phyloP scores from a whole-genome alignment of 2,797 vertebrate genomes.

The Acrossocheilus fasciatus region DNA sequence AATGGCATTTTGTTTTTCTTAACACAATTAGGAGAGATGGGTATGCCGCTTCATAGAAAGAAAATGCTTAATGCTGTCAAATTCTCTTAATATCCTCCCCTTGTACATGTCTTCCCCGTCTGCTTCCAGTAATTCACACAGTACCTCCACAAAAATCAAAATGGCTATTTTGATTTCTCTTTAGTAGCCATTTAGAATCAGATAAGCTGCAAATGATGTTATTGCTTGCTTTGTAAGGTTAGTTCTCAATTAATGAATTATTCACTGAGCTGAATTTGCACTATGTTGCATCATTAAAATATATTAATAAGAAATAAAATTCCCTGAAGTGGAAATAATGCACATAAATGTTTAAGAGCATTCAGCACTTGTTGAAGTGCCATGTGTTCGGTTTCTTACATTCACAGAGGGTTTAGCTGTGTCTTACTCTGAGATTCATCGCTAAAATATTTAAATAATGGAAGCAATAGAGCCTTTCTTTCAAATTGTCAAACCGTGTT shows the following conservation, averaged over 20 bases:
- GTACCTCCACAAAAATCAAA: constrained; percentile 58
- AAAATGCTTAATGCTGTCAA: constrained; percentile 65
- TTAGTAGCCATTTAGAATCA: constrained; percentile 60
- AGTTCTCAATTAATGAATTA: constrained; percentile 76
- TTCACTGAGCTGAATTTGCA: constrained; percentile 77
- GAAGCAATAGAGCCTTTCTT: constrained; percentile 74
- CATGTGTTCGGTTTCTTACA: constrained; percentile 37
- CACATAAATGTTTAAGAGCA: constrained; percentile 78
- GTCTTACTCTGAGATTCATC: constrained; percentile 73
- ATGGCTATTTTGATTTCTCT: constrained; percentile 49
- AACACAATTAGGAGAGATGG: constrained; percentile 66
- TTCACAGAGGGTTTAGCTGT: constrained; percentile 64
- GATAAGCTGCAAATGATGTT: constrained; percentile 56
- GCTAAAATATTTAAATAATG: constrained; percentile 82
- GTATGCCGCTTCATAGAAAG: constrained; percentile 63
- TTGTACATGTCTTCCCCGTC: constrained; percentile 58
- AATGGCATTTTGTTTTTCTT: constrained; percentile 68
- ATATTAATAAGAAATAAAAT: constrained; percentile 74
- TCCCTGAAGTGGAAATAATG: constrained; percentile 79
- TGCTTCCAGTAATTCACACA: constrained; percentile 44
- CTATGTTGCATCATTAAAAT: constrained; percentile 80
- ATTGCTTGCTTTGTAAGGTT: constrained; percentile 66
- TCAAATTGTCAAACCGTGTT: constrained; percentile 80
- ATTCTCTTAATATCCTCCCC: constrained; percentile 62
- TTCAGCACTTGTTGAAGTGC: constrained; percentile 67